Percentiles rank a stretch among this genome's conserved stretches.
Conservation (phyloP, 2,888 invertebrate genomes). For the Therioaphis trifolii region DNA sequence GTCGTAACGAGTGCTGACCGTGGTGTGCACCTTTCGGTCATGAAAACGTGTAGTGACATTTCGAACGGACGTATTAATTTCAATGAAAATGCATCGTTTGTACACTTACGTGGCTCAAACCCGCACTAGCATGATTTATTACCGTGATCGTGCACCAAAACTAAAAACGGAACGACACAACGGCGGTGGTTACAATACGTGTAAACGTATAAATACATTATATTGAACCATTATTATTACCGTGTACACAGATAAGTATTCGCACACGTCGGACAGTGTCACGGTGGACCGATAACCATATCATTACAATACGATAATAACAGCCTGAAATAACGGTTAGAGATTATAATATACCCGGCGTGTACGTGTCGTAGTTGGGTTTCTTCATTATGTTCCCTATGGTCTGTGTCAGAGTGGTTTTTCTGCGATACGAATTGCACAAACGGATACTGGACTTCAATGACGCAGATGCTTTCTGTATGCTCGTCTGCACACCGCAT, state of each 20-base stretch:
- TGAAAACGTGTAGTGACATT: no score
- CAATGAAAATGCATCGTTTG: no score
- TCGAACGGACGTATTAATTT: no score
- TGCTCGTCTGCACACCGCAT: conserved; percentile 71
- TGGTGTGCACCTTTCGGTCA: no score
- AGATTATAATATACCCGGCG: conserved; percentile 71
- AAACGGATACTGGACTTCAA: conserved; percentile 83
- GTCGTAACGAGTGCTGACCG: no score
- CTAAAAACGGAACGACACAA: conserved; percentile 1
- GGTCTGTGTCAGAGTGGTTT: conserved; percentile 80
- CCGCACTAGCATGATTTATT: no score
- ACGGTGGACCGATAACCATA: background rate
- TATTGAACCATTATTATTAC: no score
- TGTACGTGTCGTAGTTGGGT: conserved; percentile 81
- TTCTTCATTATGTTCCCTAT: conserved; percentile 84
- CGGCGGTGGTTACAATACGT: no score
- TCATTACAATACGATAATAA: background rate
- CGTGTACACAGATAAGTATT: background rate
- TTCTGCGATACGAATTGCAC: conserved; percentile 79
- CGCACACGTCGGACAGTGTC: background rate
- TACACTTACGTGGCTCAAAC: background rate
- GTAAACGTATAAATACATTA: no score
- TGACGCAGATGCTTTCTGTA: conserved; percentile 79
- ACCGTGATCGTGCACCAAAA: background rate
- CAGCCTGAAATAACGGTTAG: background rate